Evolutionary conservation across 2,888 invertebrate genomes (phyloP).

Genomic region (Athalia circularis): DNA sequence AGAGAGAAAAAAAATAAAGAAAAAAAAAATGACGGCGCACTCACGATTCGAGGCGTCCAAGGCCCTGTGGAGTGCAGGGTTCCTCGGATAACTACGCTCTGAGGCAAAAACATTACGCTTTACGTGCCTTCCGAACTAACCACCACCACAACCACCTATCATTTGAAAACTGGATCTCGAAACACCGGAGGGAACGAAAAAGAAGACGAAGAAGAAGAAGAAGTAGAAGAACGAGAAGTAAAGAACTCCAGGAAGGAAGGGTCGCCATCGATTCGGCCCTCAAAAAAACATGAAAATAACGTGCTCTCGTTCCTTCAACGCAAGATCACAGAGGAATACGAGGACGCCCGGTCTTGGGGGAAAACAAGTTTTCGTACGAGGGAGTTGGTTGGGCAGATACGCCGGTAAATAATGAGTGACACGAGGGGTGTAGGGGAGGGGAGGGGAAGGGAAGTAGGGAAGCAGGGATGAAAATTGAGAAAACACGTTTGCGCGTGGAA

Average conservation of each 20-base stretch:
- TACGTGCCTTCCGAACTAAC: not conserved
- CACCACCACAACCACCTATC: not conserved
- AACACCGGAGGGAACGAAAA: not conserved
- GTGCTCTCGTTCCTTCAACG: no score
- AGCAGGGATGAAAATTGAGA: no score
- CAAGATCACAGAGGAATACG: no score
- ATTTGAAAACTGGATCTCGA: conserved; percentile 28
- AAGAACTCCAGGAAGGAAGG: conserved; percentile 6
- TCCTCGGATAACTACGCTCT: conserved; percentile 49
- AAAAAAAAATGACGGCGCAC: conserved; percentile 66
- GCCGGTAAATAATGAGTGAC: no score
- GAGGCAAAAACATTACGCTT: conserved; percentile 51
- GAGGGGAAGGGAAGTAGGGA: no score
- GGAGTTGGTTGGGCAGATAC: not conserved
- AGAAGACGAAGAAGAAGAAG: not conserved
- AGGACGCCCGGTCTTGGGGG: not conserved
- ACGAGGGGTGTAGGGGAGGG: no score
- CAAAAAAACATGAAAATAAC: conserved; percentile 1
- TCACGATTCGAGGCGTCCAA: conserved; percentile 60
- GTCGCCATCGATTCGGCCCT: conserved; percentile 14
- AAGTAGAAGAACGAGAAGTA: not conserved
- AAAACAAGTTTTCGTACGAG: conserved; percentile 1
- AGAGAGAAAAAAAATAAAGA: conserved; percentile 56
- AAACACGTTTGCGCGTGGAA: no score
- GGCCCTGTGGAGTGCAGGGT: conserved; percentile 54